Base-by-base conservation (phyloP, 2,113 vertebrate species). In the Rhodinocichla rosea region DNA sequence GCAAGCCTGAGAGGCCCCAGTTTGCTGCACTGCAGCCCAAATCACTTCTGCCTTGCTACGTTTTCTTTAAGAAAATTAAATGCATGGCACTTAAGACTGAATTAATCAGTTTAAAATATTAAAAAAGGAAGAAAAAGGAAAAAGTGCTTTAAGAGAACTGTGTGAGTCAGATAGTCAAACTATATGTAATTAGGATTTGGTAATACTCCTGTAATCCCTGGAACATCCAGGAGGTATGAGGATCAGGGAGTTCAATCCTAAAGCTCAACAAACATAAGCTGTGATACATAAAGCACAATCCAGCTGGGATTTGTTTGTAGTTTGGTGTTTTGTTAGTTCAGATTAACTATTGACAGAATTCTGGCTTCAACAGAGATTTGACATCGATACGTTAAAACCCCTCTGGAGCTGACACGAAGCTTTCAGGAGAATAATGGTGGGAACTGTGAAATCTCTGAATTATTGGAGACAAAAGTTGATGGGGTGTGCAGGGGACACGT, bases 131-230 rank as follows among this genome's bases (percentile, higher is more conserved):
- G 73, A 91, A n/a, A 45, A 95, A 63, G 39, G 45, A 10, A 74
- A 96, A 96, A 94, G 49, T 89, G 74, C 92, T 85, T 95, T 93
- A 90, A 96, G 91, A 96, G 93, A 94, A 63, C 96, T 97, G 97
- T 50, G 87, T 63, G 32, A 92, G 95, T 94, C 94, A 94, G 97
- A 98, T 95, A 98, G 96, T 80, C 96, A 68, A 73, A 90, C 93
- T 92, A 94, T 87, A 45, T 60, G 95, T 97, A 98, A 98, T 98
- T 98, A 98, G 96, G 96, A 97, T 92, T 76, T 69, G 92, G 90
- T 98, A 98, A 98, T 97, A 83, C 97, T 87, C 73, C 95, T 84
- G 92, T 98, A 98, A 98, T 98, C 97, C 97, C 96, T 92, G 88
- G 91, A 96, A 97, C 94, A 97, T 97, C 94, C 89, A 95, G 96